phyloP scores from a whole-genome alignment of 2,113 vertebrate species.

The Promerops cafer region DNA sequence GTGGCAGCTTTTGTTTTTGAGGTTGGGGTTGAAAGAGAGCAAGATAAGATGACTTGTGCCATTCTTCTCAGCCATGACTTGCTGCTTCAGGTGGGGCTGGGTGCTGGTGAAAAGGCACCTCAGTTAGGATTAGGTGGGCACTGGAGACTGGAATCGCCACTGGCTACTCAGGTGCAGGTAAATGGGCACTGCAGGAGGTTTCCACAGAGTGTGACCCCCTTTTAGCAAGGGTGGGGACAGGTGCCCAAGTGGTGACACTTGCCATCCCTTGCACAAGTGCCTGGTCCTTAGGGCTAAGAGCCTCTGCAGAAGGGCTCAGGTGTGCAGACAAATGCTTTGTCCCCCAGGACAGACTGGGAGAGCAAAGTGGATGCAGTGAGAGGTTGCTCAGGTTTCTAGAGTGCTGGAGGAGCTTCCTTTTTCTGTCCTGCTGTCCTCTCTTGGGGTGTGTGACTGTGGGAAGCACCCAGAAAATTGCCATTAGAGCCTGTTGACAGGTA shows the following conservation, averaged over 20 bases:
- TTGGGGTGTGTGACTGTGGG: constrained; percentile 58
- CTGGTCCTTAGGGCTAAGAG: neutral
- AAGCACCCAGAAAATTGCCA: constrained; percentile 70
- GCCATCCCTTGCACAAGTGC: neutral
- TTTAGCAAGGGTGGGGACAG: neutral
- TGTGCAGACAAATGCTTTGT: neutral
- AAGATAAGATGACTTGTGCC: neutral
- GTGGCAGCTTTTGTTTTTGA: neutral
- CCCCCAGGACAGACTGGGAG: constrained; percentile 1
- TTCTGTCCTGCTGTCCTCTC: constrained; percentile 56
- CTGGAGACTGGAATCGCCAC: neutral
- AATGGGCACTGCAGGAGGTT: neutral
- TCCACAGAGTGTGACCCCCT: neutral
- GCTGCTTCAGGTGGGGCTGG: constrained; percentile 36
- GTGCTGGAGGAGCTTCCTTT: constrained; percentile 62
- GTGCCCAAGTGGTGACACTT: neutral
- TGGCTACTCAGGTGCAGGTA: constrained; percentile 36
- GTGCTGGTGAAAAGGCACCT: neutral
- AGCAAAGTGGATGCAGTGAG: neutral
- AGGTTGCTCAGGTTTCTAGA: constrained; percentile 63
- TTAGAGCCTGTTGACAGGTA: constrained; percentile 53
- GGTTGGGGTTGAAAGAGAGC: neutral
- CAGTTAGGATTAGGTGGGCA: neutral
- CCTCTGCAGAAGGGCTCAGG: neutral
- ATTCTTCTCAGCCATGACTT: constrained; percentile 37